These are phyloP conservation scores for Pararge aegeria DNA, from an alignment of 1,140 invertebrate genomes.

Conservation along the genomic window DNA sequence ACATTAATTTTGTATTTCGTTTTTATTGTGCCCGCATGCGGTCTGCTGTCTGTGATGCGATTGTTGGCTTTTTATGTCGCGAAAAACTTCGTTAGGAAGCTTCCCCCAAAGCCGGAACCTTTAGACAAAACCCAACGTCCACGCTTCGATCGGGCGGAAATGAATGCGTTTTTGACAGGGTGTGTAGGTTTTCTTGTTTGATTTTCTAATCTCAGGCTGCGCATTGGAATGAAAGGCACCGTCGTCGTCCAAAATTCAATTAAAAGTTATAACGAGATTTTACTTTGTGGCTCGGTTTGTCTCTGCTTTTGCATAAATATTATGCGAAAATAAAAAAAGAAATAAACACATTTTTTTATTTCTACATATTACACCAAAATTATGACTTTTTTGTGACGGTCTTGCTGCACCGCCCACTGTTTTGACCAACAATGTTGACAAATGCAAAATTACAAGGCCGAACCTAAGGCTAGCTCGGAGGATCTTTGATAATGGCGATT, in stretches of 20 bases:
- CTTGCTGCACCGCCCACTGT: no score
- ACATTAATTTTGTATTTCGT: no score
- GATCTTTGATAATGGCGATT: no score
- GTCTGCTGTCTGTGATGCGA: no score
- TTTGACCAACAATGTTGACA: no score
- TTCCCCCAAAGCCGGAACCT: neutral
- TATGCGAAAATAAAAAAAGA: no score
- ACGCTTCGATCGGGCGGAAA: neutral
- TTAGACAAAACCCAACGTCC: neutral
- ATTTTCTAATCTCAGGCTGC: neutral
- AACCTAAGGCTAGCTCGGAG: no score
- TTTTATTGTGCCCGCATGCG: no score
- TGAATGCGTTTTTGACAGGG: constrained; percentile 3
- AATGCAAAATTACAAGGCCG: no score
- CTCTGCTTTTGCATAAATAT: neutral
- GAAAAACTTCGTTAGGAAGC: neutral
- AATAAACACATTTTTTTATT: no score
- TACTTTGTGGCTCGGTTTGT: neutral
- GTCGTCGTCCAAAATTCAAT: neutral
- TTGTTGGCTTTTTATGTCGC: neutral
- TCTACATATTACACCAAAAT: no score
- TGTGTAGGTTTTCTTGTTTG: neutral
- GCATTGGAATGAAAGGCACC: neutral
- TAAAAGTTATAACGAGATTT: neutral
- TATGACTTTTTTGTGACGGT: no score